Evolutionary conservation across 2,113 vertebrate genomes (phyloP).

Genomic region (Tylochromis polylepis): DNA sequence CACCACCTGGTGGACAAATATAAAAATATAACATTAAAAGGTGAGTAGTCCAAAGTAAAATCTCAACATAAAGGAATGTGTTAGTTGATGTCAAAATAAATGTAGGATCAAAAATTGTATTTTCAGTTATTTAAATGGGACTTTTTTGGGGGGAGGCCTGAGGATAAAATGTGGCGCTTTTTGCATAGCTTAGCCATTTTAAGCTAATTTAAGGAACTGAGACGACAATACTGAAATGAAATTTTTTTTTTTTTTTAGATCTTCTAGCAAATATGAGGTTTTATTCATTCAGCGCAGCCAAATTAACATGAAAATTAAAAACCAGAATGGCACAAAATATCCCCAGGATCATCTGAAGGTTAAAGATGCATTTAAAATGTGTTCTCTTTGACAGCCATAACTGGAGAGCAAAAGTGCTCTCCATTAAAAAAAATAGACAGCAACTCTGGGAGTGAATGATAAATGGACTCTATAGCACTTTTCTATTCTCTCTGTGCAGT

Average conservation of each 20-base stretch:
- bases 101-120: background rate
- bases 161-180: background rate
- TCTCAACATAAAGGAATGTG: background rate
- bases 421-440: background rate
- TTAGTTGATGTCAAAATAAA: background rate
- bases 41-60: background rate
- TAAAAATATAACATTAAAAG: background rate
- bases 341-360: background rate
- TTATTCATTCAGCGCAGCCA: fast-evolving
- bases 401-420: background rate
- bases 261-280: background rate
- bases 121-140: background rate
- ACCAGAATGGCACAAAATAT: no score
- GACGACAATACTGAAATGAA: background rate
- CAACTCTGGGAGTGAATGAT: fast-evolving
- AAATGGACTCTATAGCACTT: background rate
- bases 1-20: background rate
- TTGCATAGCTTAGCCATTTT: background rate
- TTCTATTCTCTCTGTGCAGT: background rate
- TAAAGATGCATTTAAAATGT: background rate
- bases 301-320: background rate
- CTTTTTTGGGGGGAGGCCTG: fast-evolving
- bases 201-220: background rate
- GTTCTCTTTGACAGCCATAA: background rate
- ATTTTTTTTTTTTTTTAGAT: no score